Evolutionary conservation across 2,888 invertebrate species (phyloP).

Genomic region (Metopia argyrocephala): DNA sequence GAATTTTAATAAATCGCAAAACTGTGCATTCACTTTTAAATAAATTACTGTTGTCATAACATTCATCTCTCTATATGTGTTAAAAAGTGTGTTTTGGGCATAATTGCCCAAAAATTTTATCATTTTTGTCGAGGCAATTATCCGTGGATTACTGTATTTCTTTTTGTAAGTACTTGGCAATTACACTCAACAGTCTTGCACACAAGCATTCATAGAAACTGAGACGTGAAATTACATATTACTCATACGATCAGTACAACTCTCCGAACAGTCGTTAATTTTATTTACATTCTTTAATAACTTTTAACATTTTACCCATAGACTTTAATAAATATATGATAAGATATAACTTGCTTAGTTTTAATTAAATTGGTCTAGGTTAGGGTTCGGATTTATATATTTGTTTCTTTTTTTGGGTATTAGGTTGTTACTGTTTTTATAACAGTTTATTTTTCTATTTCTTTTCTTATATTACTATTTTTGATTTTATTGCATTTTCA

Average conservation of each 20-base stretch:
- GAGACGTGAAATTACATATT: background rate
- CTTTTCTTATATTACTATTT: constrained; percentile 7
- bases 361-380: constrained; percentile 33
- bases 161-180: background rate
- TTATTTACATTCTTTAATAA: no score
- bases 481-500: constrained; percentile 2
- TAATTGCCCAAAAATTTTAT: no score
- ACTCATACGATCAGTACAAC: background rate
- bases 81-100: no score
- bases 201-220: background rate
- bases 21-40: no score
- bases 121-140: no score
- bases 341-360: background rate
- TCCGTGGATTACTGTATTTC: no score
- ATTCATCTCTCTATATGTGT: no score
- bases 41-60: no score
- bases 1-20: no score
- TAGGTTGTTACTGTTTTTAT: background rate
- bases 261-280: no score
- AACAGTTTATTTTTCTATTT: background rate
- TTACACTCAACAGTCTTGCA: background rate
- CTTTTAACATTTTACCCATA: no score
- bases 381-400: constrained; percentile 32
- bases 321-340: no score
- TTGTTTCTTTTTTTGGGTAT: background rate